A percentile compares a stretch with the other conserved stretches of the same genome.
Conservation (phyloP, 2,888 invertebrate species). For the Melanargia galathea region DNA sequence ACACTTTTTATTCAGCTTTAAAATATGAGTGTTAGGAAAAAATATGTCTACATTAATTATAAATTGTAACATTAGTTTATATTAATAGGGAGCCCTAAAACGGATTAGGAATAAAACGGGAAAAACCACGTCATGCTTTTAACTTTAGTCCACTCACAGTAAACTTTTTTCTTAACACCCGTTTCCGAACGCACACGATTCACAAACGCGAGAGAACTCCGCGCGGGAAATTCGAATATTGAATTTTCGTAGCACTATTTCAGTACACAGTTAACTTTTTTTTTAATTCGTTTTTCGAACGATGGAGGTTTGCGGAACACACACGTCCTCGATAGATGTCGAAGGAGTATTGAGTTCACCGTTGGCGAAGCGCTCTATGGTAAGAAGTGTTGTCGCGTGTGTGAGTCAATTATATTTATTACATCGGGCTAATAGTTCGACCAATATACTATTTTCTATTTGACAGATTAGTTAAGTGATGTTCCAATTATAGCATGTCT, state of each 20-base stretch:
- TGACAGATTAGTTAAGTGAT: slow-evolving; percentile 8
- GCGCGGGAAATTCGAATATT: slow-evolving; percentile 61
- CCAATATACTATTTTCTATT: not conserved
- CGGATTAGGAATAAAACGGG: not conserved
- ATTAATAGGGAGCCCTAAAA: too few species aligned
- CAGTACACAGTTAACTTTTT: slow-evolving; percentile 32
- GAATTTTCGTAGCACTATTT: slow-evolving; percentile 45
- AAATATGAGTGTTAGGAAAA: not conserved
- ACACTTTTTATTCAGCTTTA: too few species aligned
- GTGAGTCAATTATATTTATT: slow-evolving; percentile 80
- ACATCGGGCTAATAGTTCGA: slow-evolving; percentile 53
- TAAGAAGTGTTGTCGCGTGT: slow-evolving; percentile 66
- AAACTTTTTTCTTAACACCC: slow-evolving; percentile 49
- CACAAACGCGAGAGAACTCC: slow-evolving; percentile 50
- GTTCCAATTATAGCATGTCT: not conserved
- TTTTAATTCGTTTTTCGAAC: slow-evolving; percentile 38
- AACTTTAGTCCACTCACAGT: slow-evolving; percentile 59
- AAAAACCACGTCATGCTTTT: slow-evolving; percentile 43
- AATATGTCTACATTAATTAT: too few species aligned
- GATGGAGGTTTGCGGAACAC: slow-evolving; percentile 61
- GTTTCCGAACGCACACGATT: slow-evolving; percentile 57
- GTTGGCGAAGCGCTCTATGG: slow-evolving; percentile 65
- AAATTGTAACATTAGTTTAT: not conserved
- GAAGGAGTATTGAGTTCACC: slow-evolving; percentile 74
- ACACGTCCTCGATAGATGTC: slow-evolving; percentile 73